These are phyloP conservation scores for Amphiprion clarkii DNA, from an alignment of 2,797 vertebrate genomes.

Conservation along the genomic window DNA sequence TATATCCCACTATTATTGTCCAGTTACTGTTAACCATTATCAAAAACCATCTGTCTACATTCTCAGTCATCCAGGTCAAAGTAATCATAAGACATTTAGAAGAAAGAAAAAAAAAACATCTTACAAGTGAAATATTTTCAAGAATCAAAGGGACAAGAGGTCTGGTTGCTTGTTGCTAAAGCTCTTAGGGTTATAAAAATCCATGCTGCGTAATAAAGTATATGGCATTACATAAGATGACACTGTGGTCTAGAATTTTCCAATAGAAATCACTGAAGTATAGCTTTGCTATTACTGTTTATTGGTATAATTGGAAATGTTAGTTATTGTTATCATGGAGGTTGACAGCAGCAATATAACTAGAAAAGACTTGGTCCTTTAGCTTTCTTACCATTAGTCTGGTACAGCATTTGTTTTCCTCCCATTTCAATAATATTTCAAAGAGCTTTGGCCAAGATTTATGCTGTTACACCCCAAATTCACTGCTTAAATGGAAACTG, in stretches of 20 bases:
- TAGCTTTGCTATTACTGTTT: not conserved
- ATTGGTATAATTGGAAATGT: slow-evolving; percentile 1
- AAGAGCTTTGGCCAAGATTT: slow-evolving; percentile 46
- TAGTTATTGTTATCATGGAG: not conserved
- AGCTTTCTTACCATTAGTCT: slow-evolving; percentile 9
- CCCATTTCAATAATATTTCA: slow-evolving; percentile 19
- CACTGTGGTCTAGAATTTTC: not conserved
- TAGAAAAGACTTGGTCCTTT: slow-evolving; percentile 1
- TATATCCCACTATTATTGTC: too few species aligned
- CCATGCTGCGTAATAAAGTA: not conserved
- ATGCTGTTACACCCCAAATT: slow-evolving; percentile 33
- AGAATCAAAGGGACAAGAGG: too few species aligned
- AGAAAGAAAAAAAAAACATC: too few species aligned
- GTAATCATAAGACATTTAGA: too few species aligned
- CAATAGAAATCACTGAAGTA: not conserved
- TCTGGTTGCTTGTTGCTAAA: too few species aligned
- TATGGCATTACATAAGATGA: not conserved
- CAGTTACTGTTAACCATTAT: too few species aligned
- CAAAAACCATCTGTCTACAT: too few species aligned
- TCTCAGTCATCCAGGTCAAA: too few species aligned
- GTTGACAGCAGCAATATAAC: slow-evolving; percentile 3
- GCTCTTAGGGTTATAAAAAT: too few species aligned
- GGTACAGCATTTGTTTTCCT: slow-evolving; percentile 29
- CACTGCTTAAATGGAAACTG: slow-evolving; percentile 41
- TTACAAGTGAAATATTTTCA: too few species aligned